phyloP scores from a whole-genome alignment of 2,113 vertebrate genomes.

The Merops nubicus region DNA sequence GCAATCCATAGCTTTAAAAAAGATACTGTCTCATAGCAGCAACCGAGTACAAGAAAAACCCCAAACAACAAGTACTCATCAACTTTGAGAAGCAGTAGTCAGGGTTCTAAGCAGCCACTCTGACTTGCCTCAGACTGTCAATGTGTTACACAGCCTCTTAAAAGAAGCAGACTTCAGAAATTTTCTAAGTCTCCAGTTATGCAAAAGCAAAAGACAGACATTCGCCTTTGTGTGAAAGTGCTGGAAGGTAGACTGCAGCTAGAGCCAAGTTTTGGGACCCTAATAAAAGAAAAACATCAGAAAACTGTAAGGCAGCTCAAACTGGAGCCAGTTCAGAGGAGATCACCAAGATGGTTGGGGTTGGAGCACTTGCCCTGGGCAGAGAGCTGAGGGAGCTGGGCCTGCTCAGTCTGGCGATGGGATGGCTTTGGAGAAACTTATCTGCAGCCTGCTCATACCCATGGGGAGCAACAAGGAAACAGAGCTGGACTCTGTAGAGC shows the following conservation, averaged over 20 bases:
- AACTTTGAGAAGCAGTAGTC: background rate
- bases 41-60: background rate
- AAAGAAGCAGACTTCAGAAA: background rate
- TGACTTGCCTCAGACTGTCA: background rate
- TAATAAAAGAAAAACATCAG: background rate
- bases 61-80: background rate
- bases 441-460: background rate
- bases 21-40: background rate
- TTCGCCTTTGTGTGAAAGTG: background rate
- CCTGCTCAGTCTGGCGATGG: background rate
- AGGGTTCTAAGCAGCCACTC: background rate
- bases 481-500: background rate
- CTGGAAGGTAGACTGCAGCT: background rate
- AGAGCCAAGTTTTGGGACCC: accelerated
- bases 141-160: background rate
- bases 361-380: accelerated
- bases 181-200: background rate
- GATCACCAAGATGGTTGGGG: background rate
- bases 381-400: background rate
- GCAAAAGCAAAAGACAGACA: background rate
- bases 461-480: background rate
- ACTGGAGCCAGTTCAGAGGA: background rate
- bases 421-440: background rate
- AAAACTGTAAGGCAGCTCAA: background rate
- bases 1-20: background rate